Evolutionary conservation across 23 tunicate genomes (phyloP).

Genomic region (Corella eumyota): DNA sequence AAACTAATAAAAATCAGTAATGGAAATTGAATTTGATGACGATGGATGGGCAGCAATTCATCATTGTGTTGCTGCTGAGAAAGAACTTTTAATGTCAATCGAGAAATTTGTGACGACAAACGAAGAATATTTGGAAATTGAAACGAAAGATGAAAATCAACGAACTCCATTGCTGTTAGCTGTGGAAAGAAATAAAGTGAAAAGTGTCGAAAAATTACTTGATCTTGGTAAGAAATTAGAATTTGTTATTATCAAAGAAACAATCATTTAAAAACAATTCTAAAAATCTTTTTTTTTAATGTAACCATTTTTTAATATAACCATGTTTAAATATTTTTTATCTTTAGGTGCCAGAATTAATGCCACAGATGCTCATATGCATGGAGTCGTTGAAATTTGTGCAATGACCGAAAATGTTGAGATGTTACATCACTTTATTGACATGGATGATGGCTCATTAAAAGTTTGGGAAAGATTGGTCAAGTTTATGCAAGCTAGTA

Average conservation of each 20-base stretch:
- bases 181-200: conserved; percentile 47
- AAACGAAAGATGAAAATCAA: conserved; percentile 40
- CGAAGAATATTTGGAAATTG: conserved; percentile 72
- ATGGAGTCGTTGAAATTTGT: conserved; percentile 74
- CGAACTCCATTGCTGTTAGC: conserved; percentile 71
- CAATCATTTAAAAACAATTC: too few species aligned
- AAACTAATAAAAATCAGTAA: too few species aligned
- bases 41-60: conserved; percentile 90
- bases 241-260: too few species aligned
- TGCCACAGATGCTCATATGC: conserved; percentile 40
- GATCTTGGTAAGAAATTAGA: conserved; percentile 22
- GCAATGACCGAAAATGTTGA: conserved; percentile 54
- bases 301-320: too few species aligned
- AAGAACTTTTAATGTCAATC: conserved; percentile 65
- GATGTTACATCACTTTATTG: conserved; percentile 65
- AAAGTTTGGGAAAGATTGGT: conserved; percentile 49
- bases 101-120: conserved; percentile 53
- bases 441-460: conserved; percentile 25
- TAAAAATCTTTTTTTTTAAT: too few species aligned
- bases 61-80: conserved; percentile 78
- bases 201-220: conserved; percentile 62
- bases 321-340: too few species aligned
- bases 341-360: conserved; percentile 39
- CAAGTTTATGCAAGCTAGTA: conserved; percentile 45
- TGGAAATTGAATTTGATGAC: conserved; percentile 77